Conservation (phyloP, 2,797 vertebrate species). For the Sebastes melanostomus region DNA sequence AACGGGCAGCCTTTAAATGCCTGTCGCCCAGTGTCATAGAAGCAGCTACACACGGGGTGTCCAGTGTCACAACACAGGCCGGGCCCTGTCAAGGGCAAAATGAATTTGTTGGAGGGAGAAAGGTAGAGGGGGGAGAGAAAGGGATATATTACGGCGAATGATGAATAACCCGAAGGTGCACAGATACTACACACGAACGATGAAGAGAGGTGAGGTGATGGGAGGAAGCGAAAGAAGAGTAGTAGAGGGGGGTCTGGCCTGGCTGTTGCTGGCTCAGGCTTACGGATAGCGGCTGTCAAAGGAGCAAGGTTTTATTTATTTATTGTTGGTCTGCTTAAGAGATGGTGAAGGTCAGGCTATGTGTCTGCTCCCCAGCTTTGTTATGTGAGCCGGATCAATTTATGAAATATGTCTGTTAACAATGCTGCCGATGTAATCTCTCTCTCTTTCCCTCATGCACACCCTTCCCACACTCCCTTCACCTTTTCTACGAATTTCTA, state of each 20-base stretch:
- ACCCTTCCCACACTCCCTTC: slow-evolving; percentile 43
- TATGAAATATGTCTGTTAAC: slow-evolving; percentile 86
- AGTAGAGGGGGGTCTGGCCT: slow-evolving; percentile 53
- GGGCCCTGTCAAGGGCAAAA: slow-evolving; percentile 78
- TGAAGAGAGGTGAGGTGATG: slow-evolving; percentile 61
- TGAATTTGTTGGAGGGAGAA: slow-evolving; percentile 77
- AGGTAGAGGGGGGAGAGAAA: slow-evolving; percentile 36
- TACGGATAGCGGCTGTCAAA: slow-evolving; percentile 82
- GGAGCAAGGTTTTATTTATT: slow-evolving; percentile 80
- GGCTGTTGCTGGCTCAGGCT: slow-evolving; percentile 65
- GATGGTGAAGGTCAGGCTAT: slow-evolving; percentile 85
- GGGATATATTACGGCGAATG: slow-evolving; percentile 75
- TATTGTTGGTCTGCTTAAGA: slow-evolving; percentile 84
- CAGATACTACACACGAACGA: slow-evolving; percentile 78
- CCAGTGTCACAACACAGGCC: slow-evolving; percentile 79
- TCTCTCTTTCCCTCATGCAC: slow-evolving; percentile 27
- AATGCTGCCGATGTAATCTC: slow-evolving; percentile 75
- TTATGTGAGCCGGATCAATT: slow-evolving; percentile 83
- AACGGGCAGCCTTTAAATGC: slow-evolving; percentile 75
- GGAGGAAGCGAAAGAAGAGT: slow-evolving; percentile 44
- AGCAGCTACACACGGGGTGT: slow-evolving; percentile 75
- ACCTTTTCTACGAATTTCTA: slow-evolving; percentile 39
- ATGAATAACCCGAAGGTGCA: slow-evolving; percentile 80
- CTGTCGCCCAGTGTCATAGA: slow-evolving; percentile 75
- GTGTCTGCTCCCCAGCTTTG: slow-evolving; percentile 79